Percentiles rank a stretch among this genome's conserved stretches.
Evolutionary conservation across 35 echinoderm and acorn worm genomes (phyloP).

Genomic region (Apostichopus parvimensis): DNA sequence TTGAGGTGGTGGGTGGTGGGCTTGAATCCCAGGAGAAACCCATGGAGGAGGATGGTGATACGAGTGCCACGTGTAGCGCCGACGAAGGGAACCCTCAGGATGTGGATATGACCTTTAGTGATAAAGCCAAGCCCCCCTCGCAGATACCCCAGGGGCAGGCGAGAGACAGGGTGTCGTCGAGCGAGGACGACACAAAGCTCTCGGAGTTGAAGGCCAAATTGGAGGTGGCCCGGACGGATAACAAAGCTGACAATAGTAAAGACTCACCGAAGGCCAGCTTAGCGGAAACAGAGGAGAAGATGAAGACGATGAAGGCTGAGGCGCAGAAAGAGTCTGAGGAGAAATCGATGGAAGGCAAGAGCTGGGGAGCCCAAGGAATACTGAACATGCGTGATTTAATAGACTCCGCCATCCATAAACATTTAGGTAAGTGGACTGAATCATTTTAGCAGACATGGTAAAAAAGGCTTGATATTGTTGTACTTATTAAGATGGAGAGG

Average conservation of each 20-base stretch:
- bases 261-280: not conserved
- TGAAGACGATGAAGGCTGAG: not conserved
- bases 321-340: conserved; percentile 13
- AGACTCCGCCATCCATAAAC: conserved; percentile 91
- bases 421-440: conserved; percentile 72
- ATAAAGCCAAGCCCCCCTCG: conserved; percentile 14
- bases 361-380: conserved; percentile 47
- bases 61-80: conserved; percentile 91
- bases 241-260: not conserved
- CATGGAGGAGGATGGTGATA: conserved; percentile 82
- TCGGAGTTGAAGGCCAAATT: conserved; percentile 38
- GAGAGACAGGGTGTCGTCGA: conserved; percentile 79
- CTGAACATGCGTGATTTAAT: conserved; percentile 94
- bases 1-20: not conserved
- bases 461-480: too few species aligned
- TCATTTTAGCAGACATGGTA: not conserved
- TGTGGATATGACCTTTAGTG: conserved; percentile 57
- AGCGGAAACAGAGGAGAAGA: not conserved
- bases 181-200: conserved; percentile 67
- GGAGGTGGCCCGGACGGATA: conserved; percentile 29
- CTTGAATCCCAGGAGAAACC: conserved; percentile 13
- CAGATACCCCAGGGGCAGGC: not conserved
- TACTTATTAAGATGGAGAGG: too few species aligned
- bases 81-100: conserved; percentile 83
- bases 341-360: conserved; percentile 1